Base-by-base conservation (phyloP, 2,113 vertebrate species). In the Setophaga petechia region DNA sequence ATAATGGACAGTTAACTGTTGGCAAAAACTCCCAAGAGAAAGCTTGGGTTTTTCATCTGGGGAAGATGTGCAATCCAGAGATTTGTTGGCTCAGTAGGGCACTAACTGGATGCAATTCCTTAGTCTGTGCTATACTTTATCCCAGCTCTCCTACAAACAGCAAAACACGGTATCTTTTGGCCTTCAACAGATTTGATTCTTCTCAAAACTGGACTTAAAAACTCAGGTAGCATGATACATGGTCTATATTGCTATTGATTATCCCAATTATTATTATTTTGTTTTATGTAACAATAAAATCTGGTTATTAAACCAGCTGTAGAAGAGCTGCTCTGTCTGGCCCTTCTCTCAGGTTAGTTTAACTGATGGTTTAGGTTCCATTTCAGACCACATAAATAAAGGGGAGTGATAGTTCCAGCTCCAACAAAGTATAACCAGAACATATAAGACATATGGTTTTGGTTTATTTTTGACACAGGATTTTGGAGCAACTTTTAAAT, bases 401-500 rank as follows among this genome's bases (percentile, higher is more conserved):
- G 37, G 19, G 31, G 8, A 80, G 17, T 1, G 1, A 66, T 20
- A 18, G 15, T 59, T 39, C 31, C 47, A 77, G 13, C 11, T 71
- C 18, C 33, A 68, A 44, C 6, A 21, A 12, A 77, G 10, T 39
- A 51, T 59, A 33, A 44, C 20, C 8, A 28, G 12, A 47, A 30
- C 12, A 10, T 14, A 31, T 1, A n/a, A 18, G 30, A 18, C 1
- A 5, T 27, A 9, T 5, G 2, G 22, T 11, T 73, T 59, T 44
- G 10, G 13, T 23, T 67, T 17, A 23, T 43, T 84, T 61, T 59
- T 87, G 3, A 9, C 15, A 11, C 4, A 20, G 2, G 7, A 52
- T 63, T 83, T 68, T 49, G 75, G 57, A 74, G 10, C 27, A 39
- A 16, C 18, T 77, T 86, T 59, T 24, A 62, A 54, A 35, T 28